Evolutionary conservation across 2,113 vertebrate genomes (phyloP), one percentile per base, ranked within the genome.

Genomic region (Pseudorectes ferrugineus): DNA sequence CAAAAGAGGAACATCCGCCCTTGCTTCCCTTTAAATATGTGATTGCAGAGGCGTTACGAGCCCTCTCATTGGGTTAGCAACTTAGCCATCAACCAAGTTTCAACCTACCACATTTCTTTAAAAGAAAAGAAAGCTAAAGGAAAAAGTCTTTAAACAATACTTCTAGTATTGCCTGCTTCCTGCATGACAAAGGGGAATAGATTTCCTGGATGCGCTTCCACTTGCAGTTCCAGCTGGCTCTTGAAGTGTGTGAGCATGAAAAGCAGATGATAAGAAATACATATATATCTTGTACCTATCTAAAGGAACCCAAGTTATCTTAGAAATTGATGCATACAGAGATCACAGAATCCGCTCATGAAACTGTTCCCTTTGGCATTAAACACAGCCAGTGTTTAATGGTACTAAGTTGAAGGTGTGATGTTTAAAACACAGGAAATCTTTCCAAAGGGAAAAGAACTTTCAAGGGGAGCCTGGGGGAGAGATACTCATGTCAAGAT

Each of bases 341-440:
- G 67, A 92, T 95, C 73, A 73, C 43, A 84, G 74, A 91, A 73
- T 88, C 87, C 88, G 89, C 91, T 76, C 77, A 22, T 77, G 93
- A 72, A 91, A 87, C 77, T 48, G 58, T 75, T 92, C 77, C 66
- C 59, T 72, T 88, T 92, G 74, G 65, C 85, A 73, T 58, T 66
- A 78, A 65, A 54, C 11, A 42, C 66, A 83, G 84, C 65, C 89
- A 83, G 4, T 93, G 86, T 96, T 95, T 96, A 94, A 87, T 51
- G 67, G 73, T 66, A 28, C 73, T 38, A 26, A 88, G 66, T 74
- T 76, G 79, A 76, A 93, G 81, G 46, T 67, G 58, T 49, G 73
- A 73, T 83, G 78, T 77, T 80, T 82, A 92, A 96, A 89, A 66
- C 62, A 63, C 33, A 10, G 51, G 46, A 79, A 31, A 31, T 85